phyloP scores from a whole-genome alignment of 2,888 invertebrate genomes.

The Aporophyla nigra region DNA sequence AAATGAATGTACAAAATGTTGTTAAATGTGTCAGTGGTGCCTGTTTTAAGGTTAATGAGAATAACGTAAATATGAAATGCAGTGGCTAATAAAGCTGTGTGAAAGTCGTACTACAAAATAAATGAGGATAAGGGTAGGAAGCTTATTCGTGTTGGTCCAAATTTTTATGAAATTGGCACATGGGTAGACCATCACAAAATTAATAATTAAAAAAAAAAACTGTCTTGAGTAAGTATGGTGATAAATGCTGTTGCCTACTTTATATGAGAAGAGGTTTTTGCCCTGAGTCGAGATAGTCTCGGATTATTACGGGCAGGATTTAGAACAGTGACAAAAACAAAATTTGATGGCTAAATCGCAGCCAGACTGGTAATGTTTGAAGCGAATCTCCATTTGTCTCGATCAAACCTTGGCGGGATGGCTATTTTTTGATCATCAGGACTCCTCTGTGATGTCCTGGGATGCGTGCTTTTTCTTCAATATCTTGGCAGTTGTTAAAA shows the following conservation, averaged over 20 bases:
- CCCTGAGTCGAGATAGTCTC: no score
- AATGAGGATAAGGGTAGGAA: neutral
- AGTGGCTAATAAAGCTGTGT: no score
- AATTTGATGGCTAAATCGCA: neutral
- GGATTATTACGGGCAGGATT: no score
- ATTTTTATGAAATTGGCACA: no score
- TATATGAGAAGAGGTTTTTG: no score
- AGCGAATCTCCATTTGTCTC: neutral
- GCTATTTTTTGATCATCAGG: neutral
- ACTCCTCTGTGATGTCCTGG: no score
- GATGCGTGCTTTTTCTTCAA: neutral
- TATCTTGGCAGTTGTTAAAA: neutral
- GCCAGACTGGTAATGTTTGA: neutral
- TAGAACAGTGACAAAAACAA: neutral
- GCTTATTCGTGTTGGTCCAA: no score
- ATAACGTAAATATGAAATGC: neutral
- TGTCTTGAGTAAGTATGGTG: no score
- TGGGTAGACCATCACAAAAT: no score
- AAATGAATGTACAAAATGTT: conserved; percentile 19
- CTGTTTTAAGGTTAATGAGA: conserved; percentile 2
- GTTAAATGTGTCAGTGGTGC: neutral
- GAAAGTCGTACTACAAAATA: neutral
- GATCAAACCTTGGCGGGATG: neutral
- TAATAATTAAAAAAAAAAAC: no score
- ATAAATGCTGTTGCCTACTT: no score